These are phyloP conservation scores for Dolichoris vasculosae DNA, from an alignment of 1,140 invertebrate genomes.

Conservation along the genomic window DNA sequence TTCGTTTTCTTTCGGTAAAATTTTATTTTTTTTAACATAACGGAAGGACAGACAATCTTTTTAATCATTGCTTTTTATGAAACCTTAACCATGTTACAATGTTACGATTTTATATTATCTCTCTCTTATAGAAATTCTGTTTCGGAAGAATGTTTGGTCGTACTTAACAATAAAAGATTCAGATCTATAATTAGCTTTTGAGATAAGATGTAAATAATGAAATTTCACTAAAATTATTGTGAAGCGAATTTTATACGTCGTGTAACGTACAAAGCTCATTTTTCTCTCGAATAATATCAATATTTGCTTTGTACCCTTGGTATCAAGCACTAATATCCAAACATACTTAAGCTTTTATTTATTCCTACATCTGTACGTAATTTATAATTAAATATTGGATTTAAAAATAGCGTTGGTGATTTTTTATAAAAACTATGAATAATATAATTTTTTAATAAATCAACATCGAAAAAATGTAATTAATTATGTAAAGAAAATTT, in stretches of 20 bases:
- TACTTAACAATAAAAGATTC: too few species aligned
- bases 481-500: too few species aligned
- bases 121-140: background rate
- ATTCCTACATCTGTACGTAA: background rate
- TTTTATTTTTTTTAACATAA: background rate
- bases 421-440: background rate
- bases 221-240: too few species aligned
- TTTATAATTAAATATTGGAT: background rate
- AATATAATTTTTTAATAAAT: too few species aligned
- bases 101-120: background rate
- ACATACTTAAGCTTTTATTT: background rate
- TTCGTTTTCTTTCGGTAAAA: background rate
- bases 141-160: too few species aligned
- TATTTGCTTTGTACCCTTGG: background rate
- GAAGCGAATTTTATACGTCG: too few species aligned
- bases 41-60: background rate
- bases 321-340: background rate
- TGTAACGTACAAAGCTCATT: too few species aligned
- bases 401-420: background rate
- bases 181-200: too few species aligned
- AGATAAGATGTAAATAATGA: too few species aligned
- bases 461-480: too few species aligned
- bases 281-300: background rate
- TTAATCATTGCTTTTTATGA: background rate
- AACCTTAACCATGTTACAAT: background rate